Percentiles rank a stretch among this genome's conserved stretches.
Evolutionary conservation across 2,113 vertebrate species (phyloP).

Genomic region (Sceloporus undulatus): DNA sequence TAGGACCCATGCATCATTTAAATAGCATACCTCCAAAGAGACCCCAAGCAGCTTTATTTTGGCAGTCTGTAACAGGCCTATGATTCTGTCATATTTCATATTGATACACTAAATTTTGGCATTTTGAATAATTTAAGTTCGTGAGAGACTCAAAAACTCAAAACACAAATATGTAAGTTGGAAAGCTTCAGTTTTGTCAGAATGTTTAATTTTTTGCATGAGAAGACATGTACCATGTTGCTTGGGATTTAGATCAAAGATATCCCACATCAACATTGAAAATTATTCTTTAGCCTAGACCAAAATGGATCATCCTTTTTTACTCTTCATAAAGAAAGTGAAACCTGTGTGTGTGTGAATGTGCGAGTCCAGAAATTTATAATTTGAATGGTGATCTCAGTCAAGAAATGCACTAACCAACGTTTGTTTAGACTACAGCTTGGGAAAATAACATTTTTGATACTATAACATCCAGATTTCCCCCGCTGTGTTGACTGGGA

Average conservation of each 20-base stretch:
- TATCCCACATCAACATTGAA: neutral
- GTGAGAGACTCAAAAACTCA: neutral
- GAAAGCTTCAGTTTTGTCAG: neutral
- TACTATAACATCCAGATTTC: too few relatives aligned
- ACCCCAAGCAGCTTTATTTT: too few relatives aligned
- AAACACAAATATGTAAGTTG: neutral
- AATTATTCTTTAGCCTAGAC: neutral
- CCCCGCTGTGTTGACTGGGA: too few relatives aligned
- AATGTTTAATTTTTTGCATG: too few relatives aligned
- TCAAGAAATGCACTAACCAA: too few relatives aligned
- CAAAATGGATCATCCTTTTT: neutral
- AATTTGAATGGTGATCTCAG: neutral
- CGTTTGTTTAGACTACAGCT: too few relatives aligned
- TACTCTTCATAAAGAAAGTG: neutral
- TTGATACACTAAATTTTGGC: too few relatives aligned
- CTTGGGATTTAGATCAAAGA: neutral
- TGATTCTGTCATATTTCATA: neutral
- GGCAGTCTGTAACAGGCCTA: too few relatives aligned
- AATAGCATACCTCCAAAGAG: too few relatives aligned
- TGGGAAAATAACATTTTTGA: too few relatives aligned
- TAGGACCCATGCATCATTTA: too few relatives aligned
- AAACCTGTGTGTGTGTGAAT: neutral
- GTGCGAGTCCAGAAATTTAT: neutral
- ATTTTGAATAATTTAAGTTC: neutral
- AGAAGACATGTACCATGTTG: neutral